Evolutionary conservation across 2,113 vertebrate genomes (phyloP).

Genomic region (Corythoichthys intestinalis): DNA sequence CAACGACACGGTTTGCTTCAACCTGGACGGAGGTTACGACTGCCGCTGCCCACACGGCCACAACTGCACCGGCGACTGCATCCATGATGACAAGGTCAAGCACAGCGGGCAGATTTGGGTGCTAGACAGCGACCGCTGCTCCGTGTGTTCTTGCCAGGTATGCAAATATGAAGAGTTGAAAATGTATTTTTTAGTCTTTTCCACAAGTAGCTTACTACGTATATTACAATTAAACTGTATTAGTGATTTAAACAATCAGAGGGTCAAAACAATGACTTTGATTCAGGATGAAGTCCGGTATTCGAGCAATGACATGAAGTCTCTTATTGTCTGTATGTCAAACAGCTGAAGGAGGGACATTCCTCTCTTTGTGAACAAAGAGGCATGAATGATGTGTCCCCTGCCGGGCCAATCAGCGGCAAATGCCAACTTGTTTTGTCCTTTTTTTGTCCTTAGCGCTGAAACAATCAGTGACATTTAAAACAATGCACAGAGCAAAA

Average conservation of each 20-base stretch:
- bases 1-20: conserved; percentile 98
- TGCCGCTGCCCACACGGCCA: conserved; percentile 97
- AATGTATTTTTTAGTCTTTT: background rate
- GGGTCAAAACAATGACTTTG: background rate
- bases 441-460: background rate
- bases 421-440: conserved; percentile 27
- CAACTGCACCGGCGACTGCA: conserved; percentile 95
- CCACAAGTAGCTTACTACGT: no score
- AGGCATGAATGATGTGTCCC: conserved; percentile 12
- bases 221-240: background rate
- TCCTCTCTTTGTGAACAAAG: conserved; percentile 27
- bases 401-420: conserved; percentile 33
- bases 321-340: background rate
- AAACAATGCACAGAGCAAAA: background rate
- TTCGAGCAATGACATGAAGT: conserved; percentile 2
- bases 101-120: conserved; percentile 98
- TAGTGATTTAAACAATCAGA: background rate
- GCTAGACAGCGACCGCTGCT: conserved; percentile 92
- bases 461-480: conserved; percentile 21
- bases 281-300: background rate
- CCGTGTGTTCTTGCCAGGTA: conserved; percentile 94
- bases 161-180: conserved; percentile 19
- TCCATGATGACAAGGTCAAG: conserved; percentile 89
- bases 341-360: background rate
- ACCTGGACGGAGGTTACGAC: conserved; percentile 95